These are phyloP conservation scores for Graptemys geographica DNA, from an alignment of 2,797 vertebrate genomes.

Conservation along the genomic window DNA sequence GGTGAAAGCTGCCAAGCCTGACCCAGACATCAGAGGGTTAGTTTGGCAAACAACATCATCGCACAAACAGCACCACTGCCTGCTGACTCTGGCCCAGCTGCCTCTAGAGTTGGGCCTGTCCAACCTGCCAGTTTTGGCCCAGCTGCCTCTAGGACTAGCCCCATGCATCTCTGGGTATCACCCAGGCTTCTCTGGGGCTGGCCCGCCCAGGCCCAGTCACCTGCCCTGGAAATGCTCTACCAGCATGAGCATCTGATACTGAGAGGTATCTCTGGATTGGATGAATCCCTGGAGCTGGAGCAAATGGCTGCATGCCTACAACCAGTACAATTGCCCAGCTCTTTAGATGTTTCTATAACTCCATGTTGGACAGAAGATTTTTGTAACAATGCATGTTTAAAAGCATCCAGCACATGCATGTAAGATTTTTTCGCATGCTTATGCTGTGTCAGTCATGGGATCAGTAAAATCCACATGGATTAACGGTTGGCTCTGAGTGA, in stretches of 20 bases:
- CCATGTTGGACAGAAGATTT: not conserved
- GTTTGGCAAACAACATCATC: not conserved
- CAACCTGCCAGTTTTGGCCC: not conserved
- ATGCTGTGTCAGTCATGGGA: not conserved
- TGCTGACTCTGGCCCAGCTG: not conserved
- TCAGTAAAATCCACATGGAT: not conserved
- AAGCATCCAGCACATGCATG: not conserved
- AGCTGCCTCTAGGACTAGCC: not conserved
- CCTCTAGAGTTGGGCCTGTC: not conserved
- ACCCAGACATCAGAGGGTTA: not conserved
- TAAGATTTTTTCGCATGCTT: not conserved
- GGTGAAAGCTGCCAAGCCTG: not conserved
- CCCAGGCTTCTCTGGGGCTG: too few species aligned
- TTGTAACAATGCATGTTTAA: not conserved
- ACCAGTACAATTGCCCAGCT: not conserved
- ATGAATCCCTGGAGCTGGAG: not conserved
- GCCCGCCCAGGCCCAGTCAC: too few species aligned
- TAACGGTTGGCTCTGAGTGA: not conserved
- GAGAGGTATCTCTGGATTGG: not conserved
- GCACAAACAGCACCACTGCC: not conserved
- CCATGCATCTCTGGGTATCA: too few species aligned
- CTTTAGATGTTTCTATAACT: not conserved
- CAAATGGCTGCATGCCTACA: not conserved
- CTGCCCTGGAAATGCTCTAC: not conserved
- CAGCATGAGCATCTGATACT: not conserved